Base-by-base conservation (phyloP, 2,888 invertebrate genomes). In the Drosophila nr. perissopoda region DNA sequence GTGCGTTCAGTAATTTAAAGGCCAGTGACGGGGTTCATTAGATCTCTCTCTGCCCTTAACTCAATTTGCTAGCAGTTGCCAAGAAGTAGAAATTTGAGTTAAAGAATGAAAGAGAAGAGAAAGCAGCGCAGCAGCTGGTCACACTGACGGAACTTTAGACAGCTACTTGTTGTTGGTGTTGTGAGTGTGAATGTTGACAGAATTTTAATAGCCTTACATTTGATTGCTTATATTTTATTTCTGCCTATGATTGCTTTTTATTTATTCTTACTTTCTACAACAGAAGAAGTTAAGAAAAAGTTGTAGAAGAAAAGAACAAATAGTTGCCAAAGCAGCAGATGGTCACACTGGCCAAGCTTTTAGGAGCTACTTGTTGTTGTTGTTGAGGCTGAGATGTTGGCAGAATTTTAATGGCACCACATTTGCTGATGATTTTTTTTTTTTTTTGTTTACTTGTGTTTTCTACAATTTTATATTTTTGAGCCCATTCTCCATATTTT, bases 1-100 rank as follows among this genome's bases (percentile, higher is more conserved):
- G 89, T 89, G 79, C 69, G 80, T 67, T 38, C 29, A 79, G 74
- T 74, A 74, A 79, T 82, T 79, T 69, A 54, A 69, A 46, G 48
- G 34, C 34, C 63, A 46, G n/a, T 29, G 51, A 21, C 33, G 66
- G 67, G 63, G 81, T 73, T 79, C 80, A 85, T 79, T 85, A 79
- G 53, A 78, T 54, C 56, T 38, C 36, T 13, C 2, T 76, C 40
- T 51, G 40, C 36, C 31, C 48, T 25, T 51, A 78, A 78, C 75
- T 72, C 52, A 65, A 75, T 75, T 75, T 72, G 49, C 58, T 27
- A 46, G 33, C 56, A 52, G 52, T 46, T 46, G 46, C 5, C n/a
- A n/a, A 18, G 21, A n/a, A 27, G 6, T 13, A 7, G 34, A 38
- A 64, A 48, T 73, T 38, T 27, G 61, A 57, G 56, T 40, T 36